Evolutionary conservation across 2,113 vertebrate genomes (phyloP).

Genomic region (Isichthys henryi): DNA sequence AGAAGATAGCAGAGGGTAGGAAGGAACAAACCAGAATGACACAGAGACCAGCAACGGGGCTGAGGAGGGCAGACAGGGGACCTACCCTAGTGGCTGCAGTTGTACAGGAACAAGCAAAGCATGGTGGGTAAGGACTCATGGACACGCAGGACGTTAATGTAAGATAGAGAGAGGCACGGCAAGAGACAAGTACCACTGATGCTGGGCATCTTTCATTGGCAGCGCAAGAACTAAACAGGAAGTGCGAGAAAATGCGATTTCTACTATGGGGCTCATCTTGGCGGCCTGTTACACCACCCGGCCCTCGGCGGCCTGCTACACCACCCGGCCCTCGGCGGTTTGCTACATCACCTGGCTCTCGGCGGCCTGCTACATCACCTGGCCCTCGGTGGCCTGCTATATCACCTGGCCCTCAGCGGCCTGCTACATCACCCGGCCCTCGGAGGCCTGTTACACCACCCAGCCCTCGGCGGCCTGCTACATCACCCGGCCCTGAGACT

Average conservation of each 20-base stretch:
- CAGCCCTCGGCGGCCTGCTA: too few species aligned
- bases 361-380: too few species aligned
- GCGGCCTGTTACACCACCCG: background rate
- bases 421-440: too few species aligned
- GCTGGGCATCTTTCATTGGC: background rate
- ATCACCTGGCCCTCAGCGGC: too few species aligned
- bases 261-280: background rate
- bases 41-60: slow-evolving; percentile 91
- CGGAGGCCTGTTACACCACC: too few species aligned
- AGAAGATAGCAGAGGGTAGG: slow-evolving; percentile 85
- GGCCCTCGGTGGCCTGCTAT: accelerated
- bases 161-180: slow-evolving; percentile 49
- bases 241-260: background rate
- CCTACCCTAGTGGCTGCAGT: slow-evolving; percentile 72
- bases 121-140: slow-evolving; percentile 57
- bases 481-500: background rate
- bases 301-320: background rate
- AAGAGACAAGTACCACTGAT: slow-evolving; percentile 45
- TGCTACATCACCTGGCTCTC: background rate
- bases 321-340: background rate
- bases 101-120: slow-evolving; percentile 70
- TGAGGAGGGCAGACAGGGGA: slow-evolving; percentile 80
- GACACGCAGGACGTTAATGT: slow-evolving; percentile 38
- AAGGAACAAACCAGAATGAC: slow-evolving; percentile 95
- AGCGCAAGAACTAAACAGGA: background rate